Conservation (phyloP, 2,888 invertebrate genomes). For the Microplitis deprimator region DNA sequence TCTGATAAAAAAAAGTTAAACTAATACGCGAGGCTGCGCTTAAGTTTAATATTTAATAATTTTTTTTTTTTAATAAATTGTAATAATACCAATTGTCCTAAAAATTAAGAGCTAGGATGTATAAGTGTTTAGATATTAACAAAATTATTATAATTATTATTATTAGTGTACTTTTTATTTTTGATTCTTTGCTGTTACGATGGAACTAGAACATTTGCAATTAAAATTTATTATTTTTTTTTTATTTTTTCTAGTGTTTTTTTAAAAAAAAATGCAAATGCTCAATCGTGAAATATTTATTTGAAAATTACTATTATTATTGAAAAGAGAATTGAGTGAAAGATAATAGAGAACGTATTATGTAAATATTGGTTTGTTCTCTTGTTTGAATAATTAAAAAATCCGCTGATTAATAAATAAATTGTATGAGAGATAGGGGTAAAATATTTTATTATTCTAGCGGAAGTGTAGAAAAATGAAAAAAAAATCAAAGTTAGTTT, state of each 20-base stretch:
- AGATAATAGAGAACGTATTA: constrained; percentile 54
- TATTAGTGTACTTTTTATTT: constrained; percentile 18
- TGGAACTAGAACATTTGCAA: constrained; percentile 38
- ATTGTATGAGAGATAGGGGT: neutral
- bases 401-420: constrained; percentile 18
- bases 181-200: constrained; percentile 52
- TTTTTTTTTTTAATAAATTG: constrained; percentile 56
- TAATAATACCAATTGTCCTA: constrained; percentile 57
- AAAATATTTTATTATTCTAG: neutral
- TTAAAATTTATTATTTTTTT: constrained; percentile 37
- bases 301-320: constrained; percentile 26
- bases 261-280: constrained; percentile 44
- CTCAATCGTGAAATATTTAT: constrained; percentile 34
- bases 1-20: constrained; percentile 55
- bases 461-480: constrained; percentile 34
- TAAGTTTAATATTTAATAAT: constrained; percentile 56
- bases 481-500: constrained; percentile 58
- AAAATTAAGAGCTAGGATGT: constrained; percentile 49
- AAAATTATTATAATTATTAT: constrained; percentile 39
- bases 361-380: constrained; percentile 64
- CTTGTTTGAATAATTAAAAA: constrained; percentile 48
- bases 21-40: constrained; percentile 59
- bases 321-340: constrained; percentile 6
- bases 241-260: constrained; percentile 40
- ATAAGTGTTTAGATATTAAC: constrained; percentile 56